Base-by-base conservation (phyloP, 2,113 vertebrate species). In the Poicephalus gulielmi region DNA sequence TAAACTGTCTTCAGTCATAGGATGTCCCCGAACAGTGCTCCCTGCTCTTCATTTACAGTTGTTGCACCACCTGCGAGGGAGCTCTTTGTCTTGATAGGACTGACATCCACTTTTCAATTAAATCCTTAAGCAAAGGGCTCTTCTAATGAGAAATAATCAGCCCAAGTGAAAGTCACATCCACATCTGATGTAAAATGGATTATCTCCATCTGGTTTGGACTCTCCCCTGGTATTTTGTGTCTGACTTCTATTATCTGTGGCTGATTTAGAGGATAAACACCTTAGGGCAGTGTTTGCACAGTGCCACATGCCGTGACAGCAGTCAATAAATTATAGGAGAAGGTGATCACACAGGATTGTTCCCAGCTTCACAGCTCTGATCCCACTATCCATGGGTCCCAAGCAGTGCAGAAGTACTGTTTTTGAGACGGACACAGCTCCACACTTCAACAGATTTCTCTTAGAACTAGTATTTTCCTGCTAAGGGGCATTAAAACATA, bases 181-280 rank as follows among this genome's bases (percentile, higher is more conserved):
- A 25, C 28, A n/a, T 74, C 74, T 84, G 70, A 94, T 88, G 52
- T 89, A 92, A 90, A 88, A 90, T 93, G 88, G 67, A 95, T 92
- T 92, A 53, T 82, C 69, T 95, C 80, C 93, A 93, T 96, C 93
- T 94, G 85, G 16, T 90, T 80, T 43, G 67, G 85, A 35, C 67
- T 94, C 67, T 96, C 80, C 88, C 59, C 41, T 91, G 91, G 71
- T 95, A 86, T 83, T 94, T 95, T 43, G 33, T 71, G 67, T 78
- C 90, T 89, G 91, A 89, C 68, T 95, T 94, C 80, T 87, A 92
- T 97, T 96, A 88, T 90, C 80, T 89, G 73, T 92, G 62, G 85
- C 94, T 95, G 91, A 95, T 95, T 95, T 90, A 96, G 63, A 92
- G 93, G 86, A 92, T 88, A 96, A 94, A 91, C 74, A 90, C 90